phyloP scores from a whole-genome alignment of 2,797 vertebrate genomes.

The Mus caroli region DNA sequence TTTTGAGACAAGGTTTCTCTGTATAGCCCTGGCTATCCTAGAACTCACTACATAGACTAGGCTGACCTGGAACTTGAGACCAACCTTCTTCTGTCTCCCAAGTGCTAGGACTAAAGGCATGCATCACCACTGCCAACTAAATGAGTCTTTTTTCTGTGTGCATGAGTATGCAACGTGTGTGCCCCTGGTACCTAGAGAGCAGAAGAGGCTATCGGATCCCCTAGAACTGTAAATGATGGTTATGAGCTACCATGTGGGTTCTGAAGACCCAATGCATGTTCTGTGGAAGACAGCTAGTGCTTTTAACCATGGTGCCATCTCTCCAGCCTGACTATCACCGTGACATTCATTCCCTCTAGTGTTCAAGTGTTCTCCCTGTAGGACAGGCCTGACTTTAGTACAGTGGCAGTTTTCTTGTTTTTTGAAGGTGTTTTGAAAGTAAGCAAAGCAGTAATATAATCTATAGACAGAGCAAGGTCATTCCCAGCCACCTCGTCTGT shows the following conservation, averaged over 20 bases:
- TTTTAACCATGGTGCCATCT: background rate
- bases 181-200: background rate
- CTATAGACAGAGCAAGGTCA: conserved; percentile 16
- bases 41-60: background rate
- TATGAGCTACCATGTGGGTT: background rate
- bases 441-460: conserved; percentile 63
- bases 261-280: background rate
- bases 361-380: conserved; percentile 2
- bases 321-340: background rate
- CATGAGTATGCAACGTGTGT: background rate
- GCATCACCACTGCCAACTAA: background rate
- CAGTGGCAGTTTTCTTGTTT: conserved; percentile 30
- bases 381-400: conserved; percentile 21
- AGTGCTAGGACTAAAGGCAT: background rate
- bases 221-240: background rate
- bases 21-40: no score
- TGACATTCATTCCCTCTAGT: conserved; percentile 7
- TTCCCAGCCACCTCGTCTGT: conserved; percentile 32
- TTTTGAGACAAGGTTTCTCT: background rate
- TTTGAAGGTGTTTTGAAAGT: conserved; percentile 51
- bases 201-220: background rate
- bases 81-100: background rate
- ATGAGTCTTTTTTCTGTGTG: background rate
- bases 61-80: background rate
- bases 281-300: background rate